Evolutionary conservation across 2,888 invertebrate species (phyloP), one percentile per base, ranked within the genome.

Genomic region (Entomobrya proxima): DNA sequence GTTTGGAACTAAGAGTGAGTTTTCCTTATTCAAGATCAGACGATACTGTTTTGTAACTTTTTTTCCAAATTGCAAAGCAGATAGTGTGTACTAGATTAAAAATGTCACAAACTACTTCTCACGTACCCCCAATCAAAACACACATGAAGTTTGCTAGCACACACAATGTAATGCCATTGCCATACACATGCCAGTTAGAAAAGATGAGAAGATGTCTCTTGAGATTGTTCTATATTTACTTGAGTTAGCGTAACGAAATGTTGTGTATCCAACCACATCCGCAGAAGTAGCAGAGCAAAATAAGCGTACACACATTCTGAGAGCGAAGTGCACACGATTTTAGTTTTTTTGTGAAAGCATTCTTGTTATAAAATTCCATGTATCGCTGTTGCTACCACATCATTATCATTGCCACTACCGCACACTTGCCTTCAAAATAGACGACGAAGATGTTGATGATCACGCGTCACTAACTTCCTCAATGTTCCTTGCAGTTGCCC

Each of bases 381-480:
- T n/a, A n/a, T n/a, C n/a, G n/a, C n/a, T n/a, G n/a, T n/a, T n/a
- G n/a, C n/a, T n/a, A n/a, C n/a, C n/a, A n/a, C n/a, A 40, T 67
- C 40, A 40, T 37, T 24, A 40, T 64, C 67, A 40, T 67, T 9
- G 13, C 18, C 61, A 61, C 35, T 18, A 21, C 47, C 67, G 18
- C 47, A 47, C 18, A n/a, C 18, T n/a, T 47, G n/a, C 47, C 15
- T n/a, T 47, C 15, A 47, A 44, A 47, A 47, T n/a, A 11, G 55
- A 55, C 13, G 44, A 69, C 52, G 32, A 74, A 52, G 5, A 67
- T 24, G 11, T 58, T 40, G n/a, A 37, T 37, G 13, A 50, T 35
- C 76, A 76, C 76, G 76, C 76, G 40, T 58, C 76, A 76, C 76
- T 58, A 40, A 40, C 76, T 52, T 76, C 21, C 58, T 76, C 58